Evolutionary conservation across 2,797 vertebrate genomes (phyloP).

Genomic region (Enteromius mattozi): DNA sequence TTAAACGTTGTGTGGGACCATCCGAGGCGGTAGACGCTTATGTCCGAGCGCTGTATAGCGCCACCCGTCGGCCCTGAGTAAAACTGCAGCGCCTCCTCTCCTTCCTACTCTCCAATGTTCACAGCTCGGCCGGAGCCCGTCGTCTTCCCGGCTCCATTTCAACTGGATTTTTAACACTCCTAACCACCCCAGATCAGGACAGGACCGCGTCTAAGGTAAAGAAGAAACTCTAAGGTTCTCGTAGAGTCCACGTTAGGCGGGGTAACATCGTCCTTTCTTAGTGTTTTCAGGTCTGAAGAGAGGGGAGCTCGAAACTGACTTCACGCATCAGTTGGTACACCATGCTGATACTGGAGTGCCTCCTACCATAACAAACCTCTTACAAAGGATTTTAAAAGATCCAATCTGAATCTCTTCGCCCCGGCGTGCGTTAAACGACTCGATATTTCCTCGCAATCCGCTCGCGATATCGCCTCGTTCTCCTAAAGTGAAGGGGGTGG

Average conservation of each 20-base stretch:
- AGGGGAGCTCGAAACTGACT: constrained; percentile 74
- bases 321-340: constrained; percentile 85
- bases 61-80: constrained; percentile 71
- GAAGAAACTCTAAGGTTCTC: constrained; percentile 65
- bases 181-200: constrained; percentile 79
- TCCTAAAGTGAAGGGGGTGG: constrained; percentile 59
- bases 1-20: neutral
- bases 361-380: constrained; percentile 73
- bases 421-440: constrained; percentile 52
- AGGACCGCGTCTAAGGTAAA: constrained; percentile 83
- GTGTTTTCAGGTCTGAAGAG: constrained; percentile 75
- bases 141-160: constrained; percentile 72
- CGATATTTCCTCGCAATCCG: constrained; percentile 42
- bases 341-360: constrained; percentile 75
- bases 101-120: constrained; percentile 74
- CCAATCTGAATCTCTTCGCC: constrained; percentile 61
- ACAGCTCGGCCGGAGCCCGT: constrained; percentile 74
- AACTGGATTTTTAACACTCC: constrained; percentile 75
- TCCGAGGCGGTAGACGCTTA: neutral
- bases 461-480: constrained; percentile 52
- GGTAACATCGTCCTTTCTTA: constrained; percentile 75
- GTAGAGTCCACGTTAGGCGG: constrained; percentile 52
- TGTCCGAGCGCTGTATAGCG: constrained; percentile 67
- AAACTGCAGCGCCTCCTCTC: constrained; percentile 72
- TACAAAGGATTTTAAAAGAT: constrained; percentile 63